These are phyloP conservation scores for Amiota minor DNA, from an alignment of 2,888 invertebrate species.

Conservation along the genomic window DNA sequence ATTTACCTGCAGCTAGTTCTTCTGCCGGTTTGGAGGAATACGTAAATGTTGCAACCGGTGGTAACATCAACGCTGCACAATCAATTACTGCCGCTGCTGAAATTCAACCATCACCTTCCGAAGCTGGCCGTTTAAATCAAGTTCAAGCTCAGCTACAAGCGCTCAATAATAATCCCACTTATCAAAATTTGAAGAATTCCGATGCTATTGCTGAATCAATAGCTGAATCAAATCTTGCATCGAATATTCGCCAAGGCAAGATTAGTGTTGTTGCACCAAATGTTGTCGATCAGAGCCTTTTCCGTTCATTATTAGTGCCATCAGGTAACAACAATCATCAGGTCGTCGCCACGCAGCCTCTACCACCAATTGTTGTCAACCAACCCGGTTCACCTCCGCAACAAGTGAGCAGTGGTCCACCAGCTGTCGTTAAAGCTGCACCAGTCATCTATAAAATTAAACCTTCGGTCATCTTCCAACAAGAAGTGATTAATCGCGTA, in stretches of 20 bases:
- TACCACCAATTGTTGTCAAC: conserved; percentile 69
- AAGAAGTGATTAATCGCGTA: conserved; percentile 71
- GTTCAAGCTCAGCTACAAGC: conserved; percentile 64
- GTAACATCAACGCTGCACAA: conserved; percentile 48
- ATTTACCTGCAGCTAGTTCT: conserved; percentile 47
- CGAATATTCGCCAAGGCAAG: conserved; percentile 68
- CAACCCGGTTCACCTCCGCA: conserved; percentile 68
- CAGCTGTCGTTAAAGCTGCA: conserved; percentile 68
- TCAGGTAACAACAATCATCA: conserved; percentile 66
- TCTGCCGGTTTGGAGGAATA: conserved; percentile 63
- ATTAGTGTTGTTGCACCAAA: conserved; percentile 69
- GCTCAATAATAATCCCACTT: conserved; percentile 61
- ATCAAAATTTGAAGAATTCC: conserved; percentile 65
- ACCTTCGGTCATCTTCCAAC: conserved; percentile 70
- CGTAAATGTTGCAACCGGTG: conserved; percentile 61
- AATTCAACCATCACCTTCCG: conserved; percentile 60
- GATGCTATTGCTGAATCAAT: conserved; percentile 69
- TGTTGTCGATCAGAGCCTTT: conserved; percentile 66
- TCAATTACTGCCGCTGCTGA: conserved; percentile 63
- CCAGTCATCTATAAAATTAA: conserved; percentile 71
- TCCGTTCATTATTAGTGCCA: conserved; percentile 68
- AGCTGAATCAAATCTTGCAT: conserved; percentile 63
- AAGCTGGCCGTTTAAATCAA: conserved; percentile 59
- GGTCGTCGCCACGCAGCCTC: conserved; percentile 67
- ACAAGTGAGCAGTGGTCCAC: conserved; percentile 69